These are phyloP conservation scores for Scytalopus superciliaris DNA, from an alignment of 2,113 vertebrate genomes.

Conservation along the genomic window DNA sequence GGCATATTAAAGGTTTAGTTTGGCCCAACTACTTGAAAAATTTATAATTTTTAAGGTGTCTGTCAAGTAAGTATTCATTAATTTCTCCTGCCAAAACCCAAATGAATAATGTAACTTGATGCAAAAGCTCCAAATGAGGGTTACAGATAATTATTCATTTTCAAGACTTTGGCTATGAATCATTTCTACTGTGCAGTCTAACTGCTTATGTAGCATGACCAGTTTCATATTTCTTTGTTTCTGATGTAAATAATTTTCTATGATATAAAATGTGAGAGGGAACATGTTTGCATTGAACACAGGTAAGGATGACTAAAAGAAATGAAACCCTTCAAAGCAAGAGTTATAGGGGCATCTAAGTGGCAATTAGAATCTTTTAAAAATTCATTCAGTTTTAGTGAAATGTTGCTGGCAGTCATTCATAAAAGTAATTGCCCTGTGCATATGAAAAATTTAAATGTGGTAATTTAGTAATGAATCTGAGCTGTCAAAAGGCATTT, in stretches of 20 bases:
- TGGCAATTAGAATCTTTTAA: slow-evolving; percentile 39
- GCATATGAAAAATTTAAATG: slow-evolving; percentile 57
- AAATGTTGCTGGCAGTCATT: slow-evolving; percentile 55
- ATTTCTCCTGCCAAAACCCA: slow-evolving; percentile 21
- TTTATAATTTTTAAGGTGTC: not conserved
- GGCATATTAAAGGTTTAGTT: not conserved
- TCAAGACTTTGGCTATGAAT: slow-evolving; percentile 17
- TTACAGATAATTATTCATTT: slow-evolving; percentile 36
- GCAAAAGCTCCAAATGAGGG: not conserved
- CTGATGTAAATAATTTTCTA: slow-evolving; percentile 5
- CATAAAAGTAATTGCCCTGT: slow-evolving; percentile 45
- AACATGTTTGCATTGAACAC: not conserved
- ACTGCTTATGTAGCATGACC: not conserved
- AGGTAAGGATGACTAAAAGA: not conserved
- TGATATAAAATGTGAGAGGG: not conserved
- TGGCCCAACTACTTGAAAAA: not conserved
- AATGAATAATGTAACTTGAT: not conserved
- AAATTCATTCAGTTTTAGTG: slow-evolving; percentile 53
- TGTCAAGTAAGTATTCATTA: slow-evolving; percentile 10
- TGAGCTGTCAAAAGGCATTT: slow-evolving; percentile 41
- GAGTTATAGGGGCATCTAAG: not conserved
- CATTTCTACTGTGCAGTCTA: not conserved
- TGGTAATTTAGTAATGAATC: slow-evolving; percentile 52
- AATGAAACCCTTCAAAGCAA: not conserved
- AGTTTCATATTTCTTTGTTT: slow-evolving; percentile 9